These are phyloP conservation scores for Abramis brama DNA, from an alignment of 2,113 vertebrate genomes.

Conservation along the genomic window DNA sequence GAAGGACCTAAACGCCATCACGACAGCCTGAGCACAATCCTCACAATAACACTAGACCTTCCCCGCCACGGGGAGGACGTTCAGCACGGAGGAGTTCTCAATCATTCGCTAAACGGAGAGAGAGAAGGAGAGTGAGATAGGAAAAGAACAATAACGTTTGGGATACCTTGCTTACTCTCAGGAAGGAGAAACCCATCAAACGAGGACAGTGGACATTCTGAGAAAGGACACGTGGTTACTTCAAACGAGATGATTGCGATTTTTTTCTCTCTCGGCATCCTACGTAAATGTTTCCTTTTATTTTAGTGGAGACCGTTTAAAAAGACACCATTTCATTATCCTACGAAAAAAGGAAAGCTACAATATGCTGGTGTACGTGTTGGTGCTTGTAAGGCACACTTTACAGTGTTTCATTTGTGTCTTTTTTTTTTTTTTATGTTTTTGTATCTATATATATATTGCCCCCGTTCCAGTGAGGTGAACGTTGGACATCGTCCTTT, in stretches of 20 bases:
- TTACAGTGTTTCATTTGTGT: conserved; percentile 88
- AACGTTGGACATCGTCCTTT: conserved; percentile 71
- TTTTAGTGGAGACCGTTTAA: conserved; percentile 60
- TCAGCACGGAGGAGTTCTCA: conserved; percentile 55
- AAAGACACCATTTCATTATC: conserved; percentile 63
- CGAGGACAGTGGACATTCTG: conserved; percentile 67
- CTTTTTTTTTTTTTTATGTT: conserved; percentile 75
- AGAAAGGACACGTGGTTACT: conserved; percentile 71
- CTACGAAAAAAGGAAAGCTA: conserved; percentile 73
- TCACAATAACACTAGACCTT: conserved; percentile 53
- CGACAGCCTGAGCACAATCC: conserved; percentile 83
- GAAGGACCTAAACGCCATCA: conserved; percentile 99
- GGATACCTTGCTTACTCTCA: conserved; percentile 77
- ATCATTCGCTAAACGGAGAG: conserved; percentile 52
- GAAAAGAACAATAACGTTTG: conserved; percentile 62
- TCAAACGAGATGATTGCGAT: conserved; percentile 68
- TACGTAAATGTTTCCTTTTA: conserved; percentile 56
- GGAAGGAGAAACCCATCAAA: conserved; percentile 78
- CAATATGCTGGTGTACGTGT: conserved; percentile 76
- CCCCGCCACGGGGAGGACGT: conserved; percentile 52
- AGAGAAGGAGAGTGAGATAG: conserved; percentile 47
- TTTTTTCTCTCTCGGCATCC: conserved; percentile 53
- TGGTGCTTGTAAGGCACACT: conserved; percentile 78
- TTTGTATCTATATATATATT: conserved; percentile 78
- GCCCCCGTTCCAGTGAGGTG: conserved; percentile 82